Evolutionary conservation across 2,113 vertebrate genomes (phyloP).

Genomic region (Otolemur garnettii): DNA sequence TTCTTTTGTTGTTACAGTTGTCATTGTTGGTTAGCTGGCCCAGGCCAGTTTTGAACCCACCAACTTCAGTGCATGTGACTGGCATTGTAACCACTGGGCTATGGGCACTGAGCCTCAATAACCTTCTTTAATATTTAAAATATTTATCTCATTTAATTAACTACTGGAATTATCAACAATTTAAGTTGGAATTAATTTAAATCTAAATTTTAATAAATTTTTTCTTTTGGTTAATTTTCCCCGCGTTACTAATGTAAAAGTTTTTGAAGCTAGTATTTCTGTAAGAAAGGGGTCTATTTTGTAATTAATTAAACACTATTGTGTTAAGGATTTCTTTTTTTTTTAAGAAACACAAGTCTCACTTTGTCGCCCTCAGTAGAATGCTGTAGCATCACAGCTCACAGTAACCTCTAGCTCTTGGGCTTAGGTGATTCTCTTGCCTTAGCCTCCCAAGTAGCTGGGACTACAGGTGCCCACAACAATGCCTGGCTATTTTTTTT

Average conservation of each 20-base stretch:
- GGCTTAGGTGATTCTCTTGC: no score
- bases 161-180: constrained; percentile 8
- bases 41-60: no score
- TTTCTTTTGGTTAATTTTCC: constrained; percentile 5
- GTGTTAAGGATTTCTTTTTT: constrained; percentile 41
- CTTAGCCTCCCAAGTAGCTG: no score
- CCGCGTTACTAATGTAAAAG: constrained; percentile 1
- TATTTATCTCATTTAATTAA: constrained; percentile 8
- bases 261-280: constrained; percentile 18
- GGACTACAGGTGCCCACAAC: no score
- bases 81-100: no score
- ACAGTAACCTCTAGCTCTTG: no score
- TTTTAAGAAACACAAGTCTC: neutral
- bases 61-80: no score
- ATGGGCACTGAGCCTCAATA: neutral
- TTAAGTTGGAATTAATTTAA: constrained; percentile 39
- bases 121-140: constrained; percentile 45
- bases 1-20: no score
- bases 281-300: constrained; percentile 36
- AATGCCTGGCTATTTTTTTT: no score
- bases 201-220: neutral
- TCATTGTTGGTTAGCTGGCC: no score
- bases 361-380: neutral
- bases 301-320: constrained; percentile 15
- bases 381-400: no score